phyloP scores from a whole-genome alignment of 2,113 vertebrate species.

The Campylomormyrus tamandua region DNA sequence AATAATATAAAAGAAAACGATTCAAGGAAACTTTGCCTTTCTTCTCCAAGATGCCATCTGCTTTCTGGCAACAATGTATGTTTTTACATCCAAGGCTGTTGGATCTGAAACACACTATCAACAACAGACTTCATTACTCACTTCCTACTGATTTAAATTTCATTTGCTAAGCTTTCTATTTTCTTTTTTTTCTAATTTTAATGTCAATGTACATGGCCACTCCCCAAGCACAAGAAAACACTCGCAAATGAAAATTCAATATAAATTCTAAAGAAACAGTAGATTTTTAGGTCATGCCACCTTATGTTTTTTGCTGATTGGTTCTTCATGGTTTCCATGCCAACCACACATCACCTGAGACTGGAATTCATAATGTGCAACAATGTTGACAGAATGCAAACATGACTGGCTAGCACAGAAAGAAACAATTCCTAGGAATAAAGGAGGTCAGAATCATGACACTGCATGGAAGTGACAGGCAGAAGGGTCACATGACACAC shows the following conservation, averaged over 20 bases:
- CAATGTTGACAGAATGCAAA: neutral
- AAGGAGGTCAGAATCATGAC: neutral
- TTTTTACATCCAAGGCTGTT: neutral
- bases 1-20: neutral
- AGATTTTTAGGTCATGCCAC: neutral
- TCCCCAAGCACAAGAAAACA: neutral
- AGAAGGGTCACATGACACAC: neutral
- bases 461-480: neutral
- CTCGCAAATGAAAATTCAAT: neutral
- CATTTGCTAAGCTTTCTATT: neutral
- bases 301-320: neutral
- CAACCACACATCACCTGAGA: constrained; percentile 1
- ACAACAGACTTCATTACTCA: neutral
- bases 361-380: neutral
- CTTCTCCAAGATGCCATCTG: neutral
- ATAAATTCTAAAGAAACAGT: neutral
- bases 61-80: neutral
- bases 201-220: neutral
- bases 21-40: neutral
- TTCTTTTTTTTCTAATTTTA: neutral
- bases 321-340: neutral
- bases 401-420: neutral
- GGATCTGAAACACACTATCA: neutral
- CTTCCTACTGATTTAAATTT: neutral
- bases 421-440: neutral